A percentile compares a stretch with the other conserved stretches of the same genome.
These are phyloP conservation scores for Eriocheir sinensis DNA, from an alignment of 1,140 invertebrate species.

Conservation along the genomic window DNA sequence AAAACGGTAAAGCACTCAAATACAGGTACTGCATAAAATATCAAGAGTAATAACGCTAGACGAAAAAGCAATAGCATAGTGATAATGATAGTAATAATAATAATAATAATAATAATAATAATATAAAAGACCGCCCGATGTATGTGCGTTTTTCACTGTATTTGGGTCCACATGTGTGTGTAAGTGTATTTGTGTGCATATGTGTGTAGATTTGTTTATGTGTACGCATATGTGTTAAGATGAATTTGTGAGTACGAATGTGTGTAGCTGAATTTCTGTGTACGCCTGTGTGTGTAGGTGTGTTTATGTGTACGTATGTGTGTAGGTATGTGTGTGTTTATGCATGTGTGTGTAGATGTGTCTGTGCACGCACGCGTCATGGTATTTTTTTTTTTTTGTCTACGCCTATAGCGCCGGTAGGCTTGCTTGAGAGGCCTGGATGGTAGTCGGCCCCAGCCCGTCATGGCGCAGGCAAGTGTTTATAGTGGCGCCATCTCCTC, in stretches of 20 bases:
- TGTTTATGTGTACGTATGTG: constrained; percentile 27
- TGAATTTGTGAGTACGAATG: neutral
- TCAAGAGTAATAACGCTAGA: no score
- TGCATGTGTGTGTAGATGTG: constrained; percentile 17
- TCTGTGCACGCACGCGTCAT: neutral
- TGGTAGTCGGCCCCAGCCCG: no score
- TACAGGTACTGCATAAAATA: no score
- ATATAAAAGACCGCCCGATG: neutral
- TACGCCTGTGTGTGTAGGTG: neutral
- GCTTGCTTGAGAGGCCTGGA: no score
- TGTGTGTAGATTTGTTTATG: neutral
- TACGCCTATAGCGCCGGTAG: no score
- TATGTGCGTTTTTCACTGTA: neutral
- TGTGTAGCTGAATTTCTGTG: neutral
- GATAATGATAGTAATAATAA: no score
- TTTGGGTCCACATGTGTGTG: neutral
- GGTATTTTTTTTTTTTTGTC: neutral
- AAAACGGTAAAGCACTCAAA: no score
- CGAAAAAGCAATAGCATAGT: no score
- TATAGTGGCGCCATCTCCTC: no score
- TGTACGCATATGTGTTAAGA: neutral
- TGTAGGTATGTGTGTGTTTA: constrained; percentile 27
- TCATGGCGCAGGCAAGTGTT: no score
- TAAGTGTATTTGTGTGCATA: neutral
- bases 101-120: neutral